phyloP scores from a whole-genome alignment of 2,888 invertebrate genomes.

The Deilephila porcellus region DNA sequence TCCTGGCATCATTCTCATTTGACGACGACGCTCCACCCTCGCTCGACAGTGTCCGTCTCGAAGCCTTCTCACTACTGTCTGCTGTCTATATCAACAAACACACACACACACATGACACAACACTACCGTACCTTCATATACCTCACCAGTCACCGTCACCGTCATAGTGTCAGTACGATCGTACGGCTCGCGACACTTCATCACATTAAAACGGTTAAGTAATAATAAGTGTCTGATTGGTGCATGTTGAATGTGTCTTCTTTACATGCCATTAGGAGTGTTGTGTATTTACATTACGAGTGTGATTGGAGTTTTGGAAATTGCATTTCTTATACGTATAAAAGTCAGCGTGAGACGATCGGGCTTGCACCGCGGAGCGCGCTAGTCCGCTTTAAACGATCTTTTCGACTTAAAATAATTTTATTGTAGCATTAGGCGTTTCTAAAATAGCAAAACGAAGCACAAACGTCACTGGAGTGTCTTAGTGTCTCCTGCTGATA shows the following conservation, averaged over 20 bases:
- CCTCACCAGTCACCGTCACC: constrained; percentile 25
- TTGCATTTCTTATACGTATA: constrained; percentile 81
- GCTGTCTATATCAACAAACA: constrained; percentile 37
- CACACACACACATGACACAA: constrained; percentile 1
- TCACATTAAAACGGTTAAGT: constrained; percentile 59
- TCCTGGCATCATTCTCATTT: constrained; percentile 38
- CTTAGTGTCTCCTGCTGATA: constrained; percentile 60
- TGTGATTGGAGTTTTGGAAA: constrained; percentile 76
- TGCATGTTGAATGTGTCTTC: constrained; percentile 80
- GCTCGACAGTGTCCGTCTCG: constrained; percentile 64
- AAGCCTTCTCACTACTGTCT: constrained; percentile 52
- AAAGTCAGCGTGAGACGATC: constrained; percentile 68
- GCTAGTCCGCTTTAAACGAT: constrained; percentile 69
- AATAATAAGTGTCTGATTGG: constrained; percentile 69
- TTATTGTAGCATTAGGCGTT: constrained; percentile 65
- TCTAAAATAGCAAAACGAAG: constrained; percentile 68
- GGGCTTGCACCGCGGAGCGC: constrained; percentile 79
- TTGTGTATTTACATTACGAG: constrained; percentile 72
- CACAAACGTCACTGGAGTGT: constrained; percentile 78
- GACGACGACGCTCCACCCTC: constrained; percentile 35
- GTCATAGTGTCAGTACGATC: constrained; percentile 21
- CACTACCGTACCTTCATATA: constrained; percentile 26
- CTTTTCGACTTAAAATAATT: constrained; percentile 57
- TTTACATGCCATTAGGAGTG: constrained; percentile 77
- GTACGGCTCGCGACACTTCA: constrained; percentile 31